phyloP scores from a whole-genome alignment of 2,113 vertebrate genomes.

The Phoenicopterus ruber region DNA sequence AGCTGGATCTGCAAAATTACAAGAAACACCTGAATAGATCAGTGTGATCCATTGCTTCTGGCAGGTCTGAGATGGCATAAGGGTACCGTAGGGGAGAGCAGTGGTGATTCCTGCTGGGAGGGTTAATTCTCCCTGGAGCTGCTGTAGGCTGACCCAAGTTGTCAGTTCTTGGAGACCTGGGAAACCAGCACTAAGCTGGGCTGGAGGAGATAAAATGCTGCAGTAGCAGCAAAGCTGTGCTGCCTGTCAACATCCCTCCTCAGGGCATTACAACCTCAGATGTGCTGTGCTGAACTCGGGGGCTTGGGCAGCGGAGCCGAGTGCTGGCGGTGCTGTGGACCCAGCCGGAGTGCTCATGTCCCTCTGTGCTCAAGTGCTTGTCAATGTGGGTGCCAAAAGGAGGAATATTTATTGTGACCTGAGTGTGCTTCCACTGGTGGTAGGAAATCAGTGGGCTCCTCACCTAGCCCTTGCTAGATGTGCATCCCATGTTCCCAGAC shows the following conservation, averaged over 20 bases:
- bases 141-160: neutral
- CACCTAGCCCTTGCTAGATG: neutral
- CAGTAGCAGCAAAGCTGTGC: neutral
- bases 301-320: fast-evolving
- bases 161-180: neutral
- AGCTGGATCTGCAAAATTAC: neutral
- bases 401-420: fast-evolving
- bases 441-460: neutral
- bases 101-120: neutral
- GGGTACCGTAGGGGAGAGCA: neutral
- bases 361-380: neutral
- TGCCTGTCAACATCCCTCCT: neutral
- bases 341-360: fast-evolving
- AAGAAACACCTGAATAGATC: neutral
- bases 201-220: neutral
- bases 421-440: neutral
- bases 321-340: neutral
- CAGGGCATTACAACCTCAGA: fast-evolving
- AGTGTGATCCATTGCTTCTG: neutral
- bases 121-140: neutral
- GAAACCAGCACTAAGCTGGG: neutral
- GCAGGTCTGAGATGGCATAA: neutral
- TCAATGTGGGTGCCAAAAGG: fast-evolving
- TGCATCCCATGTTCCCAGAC: neutral
- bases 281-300: fast-evolving